Evolutionary conservation across 2,797 vertebrate genomes (phyloP).

Genomic region (Cossypha niveicapilla): DNA sequence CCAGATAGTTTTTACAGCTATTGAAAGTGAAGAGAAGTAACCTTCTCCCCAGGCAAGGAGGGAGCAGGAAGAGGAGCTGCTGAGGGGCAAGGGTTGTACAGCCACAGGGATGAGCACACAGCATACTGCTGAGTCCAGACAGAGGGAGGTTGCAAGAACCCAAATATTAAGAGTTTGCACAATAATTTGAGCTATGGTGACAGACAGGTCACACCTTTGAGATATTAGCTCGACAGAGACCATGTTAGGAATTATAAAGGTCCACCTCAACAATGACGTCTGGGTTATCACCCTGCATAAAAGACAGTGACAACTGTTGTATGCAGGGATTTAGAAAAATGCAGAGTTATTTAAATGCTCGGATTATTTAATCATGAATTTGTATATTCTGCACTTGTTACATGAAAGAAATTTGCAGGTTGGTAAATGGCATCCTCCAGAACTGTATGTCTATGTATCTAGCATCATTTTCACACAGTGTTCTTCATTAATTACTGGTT

Average conservation of each 20-base stretch:
- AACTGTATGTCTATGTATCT: neutral
- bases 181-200: neutral
- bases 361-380: neutral
- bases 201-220: neutral
- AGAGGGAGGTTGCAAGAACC: neutral
- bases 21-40: neutral
- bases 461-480: neutral
- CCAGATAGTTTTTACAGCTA: neutral
- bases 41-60: neutral
- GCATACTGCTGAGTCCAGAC: neutral
- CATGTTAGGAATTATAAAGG: neutral
- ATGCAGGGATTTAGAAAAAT: neutral
- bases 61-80: neutral
- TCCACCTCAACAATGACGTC: neutral
- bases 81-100: neutral
- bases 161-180: neutral
- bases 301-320: neutral
- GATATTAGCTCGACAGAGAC: neutral
- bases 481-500: neutral
- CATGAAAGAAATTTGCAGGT: neutral
- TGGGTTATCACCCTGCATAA: neutral
- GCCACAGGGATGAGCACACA: neutral
- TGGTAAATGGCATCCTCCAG: neutral
- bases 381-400: neutral
- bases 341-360: neutral